Evolutionary conservation across 2,888 invertebrate genomes (phyloP).

Genomic region (Thera britannica): DNA sequence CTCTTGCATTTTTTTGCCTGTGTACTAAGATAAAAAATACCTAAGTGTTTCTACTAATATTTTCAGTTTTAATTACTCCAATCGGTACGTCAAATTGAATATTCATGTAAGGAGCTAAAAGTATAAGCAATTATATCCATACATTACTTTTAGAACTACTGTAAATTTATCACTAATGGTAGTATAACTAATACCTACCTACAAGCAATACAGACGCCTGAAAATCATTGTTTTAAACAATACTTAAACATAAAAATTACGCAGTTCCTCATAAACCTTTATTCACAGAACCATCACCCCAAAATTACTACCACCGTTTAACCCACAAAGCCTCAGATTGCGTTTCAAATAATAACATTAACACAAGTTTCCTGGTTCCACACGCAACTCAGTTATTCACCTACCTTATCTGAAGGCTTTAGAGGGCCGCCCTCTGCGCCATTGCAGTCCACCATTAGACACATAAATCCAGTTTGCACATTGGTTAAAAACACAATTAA

Average conservation of each 20-base stretch:
- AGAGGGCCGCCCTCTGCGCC: conserved; percentile 25
- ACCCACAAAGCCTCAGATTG: conserved; percentile 28
- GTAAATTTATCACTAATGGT: no score
- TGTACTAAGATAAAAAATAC: no score
- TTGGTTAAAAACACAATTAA: conserved; percentile 61
- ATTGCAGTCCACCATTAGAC: conserved; percentile 25
- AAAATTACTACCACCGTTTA: conserved; percentile 23
- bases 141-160: no score
- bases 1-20: no score
- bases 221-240: no score
- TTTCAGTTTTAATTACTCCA: no score
- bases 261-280: neutral
- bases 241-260: neutral
- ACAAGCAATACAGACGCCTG: no score
- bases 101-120: no score
- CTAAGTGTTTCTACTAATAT: no score
- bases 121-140: no score
- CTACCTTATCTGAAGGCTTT: conserved; percentile 57
- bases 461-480: conserved; percentile 41
- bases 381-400: conserved; percentile 75
- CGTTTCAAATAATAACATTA: conserved; percentile 51
- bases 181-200: no score
- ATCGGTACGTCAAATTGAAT: no score
- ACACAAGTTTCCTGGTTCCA: conserved; percentile 43
- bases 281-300: conserved; percentile 13